phyloP scores from a whole-genome alignment of 2,888 invertebrate species.

The Chalcis sispes region DNA sequence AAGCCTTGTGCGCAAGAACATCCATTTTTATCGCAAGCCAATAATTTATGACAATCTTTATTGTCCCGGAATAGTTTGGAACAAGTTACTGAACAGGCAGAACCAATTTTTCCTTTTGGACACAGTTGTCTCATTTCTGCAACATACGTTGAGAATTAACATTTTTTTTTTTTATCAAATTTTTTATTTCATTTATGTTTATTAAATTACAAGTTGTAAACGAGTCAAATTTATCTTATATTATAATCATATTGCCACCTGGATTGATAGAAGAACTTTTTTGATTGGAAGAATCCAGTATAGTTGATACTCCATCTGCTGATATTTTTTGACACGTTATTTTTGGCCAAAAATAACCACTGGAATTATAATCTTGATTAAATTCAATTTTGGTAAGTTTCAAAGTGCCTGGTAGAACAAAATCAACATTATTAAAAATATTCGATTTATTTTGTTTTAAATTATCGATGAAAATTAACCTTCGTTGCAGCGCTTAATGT shows the following conservation, averaged over 20 bases:
- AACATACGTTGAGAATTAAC: neutral
- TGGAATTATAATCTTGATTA: constrained; percentile 39
- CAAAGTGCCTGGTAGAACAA: constrained; percentile 48
- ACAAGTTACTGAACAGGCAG: constrained; percentile 58
- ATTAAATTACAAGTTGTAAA: neutral
- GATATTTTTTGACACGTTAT: constrained; percentile 64
- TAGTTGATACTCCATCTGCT: constrained; percentile 16
- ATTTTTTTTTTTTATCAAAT: neutral
- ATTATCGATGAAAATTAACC: constrained; percentile 37
- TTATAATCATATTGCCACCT: too few species aligned
- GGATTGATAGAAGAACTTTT: neutral
- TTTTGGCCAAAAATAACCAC: constrained; percentile 56
- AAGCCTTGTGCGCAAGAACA: constrained; percentile 63
- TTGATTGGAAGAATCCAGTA: constrained; percentile 16
- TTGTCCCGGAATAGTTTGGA: constrained; percentile 10
- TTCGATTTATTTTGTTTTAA: neutral
- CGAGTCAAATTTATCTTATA: neutral
- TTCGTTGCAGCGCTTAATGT: constrained; percentile 55
- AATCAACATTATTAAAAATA: too few species aligned
- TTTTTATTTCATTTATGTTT: neutral
- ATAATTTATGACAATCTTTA: constrained; percentile 47
- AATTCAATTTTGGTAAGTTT: constrained; percentile 53
- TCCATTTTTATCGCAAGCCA: constrained; percentile 59
- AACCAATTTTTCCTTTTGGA: constrained; percentile 57
- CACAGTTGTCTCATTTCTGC: constrained; percentile 50